Conservation (phyloP, 1,140 invertebrate species). For the Plutomurus gul region DNA sequence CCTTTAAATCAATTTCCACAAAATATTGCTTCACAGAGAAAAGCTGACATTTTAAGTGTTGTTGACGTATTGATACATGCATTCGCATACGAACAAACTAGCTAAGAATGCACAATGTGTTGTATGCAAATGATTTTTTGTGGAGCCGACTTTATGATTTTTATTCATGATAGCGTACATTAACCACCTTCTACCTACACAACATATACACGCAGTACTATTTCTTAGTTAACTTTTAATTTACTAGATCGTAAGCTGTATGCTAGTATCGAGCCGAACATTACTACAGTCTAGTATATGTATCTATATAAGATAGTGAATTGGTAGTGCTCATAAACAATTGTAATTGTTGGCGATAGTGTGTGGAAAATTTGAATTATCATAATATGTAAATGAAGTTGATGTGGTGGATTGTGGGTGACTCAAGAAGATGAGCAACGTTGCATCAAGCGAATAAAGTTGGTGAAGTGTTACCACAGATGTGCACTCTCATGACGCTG, state of each 20-base stretch:
- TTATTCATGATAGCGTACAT: background rate
- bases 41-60: slow-evolving; percentile 29
- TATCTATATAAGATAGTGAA: background rate
- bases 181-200: background rate
- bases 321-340: slow-evolving; percentile 5
- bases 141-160: slow-evolving; percentile 9
- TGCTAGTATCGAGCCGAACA: background rate
- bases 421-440: background rate
- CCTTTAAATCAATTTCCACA: slow-evolving; percentile 1
- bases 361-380: slow-evolving; percentile 4
- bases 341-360: background rate
- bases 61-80: slow-evolving; percentile 23
- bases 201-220: background rate
- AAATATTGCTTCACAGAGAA: slow-evolving; percentile 17
- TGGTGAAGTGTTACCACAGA: too few relatives aligned
- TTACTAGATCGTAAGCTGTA: background rate
- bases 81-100: background rate
- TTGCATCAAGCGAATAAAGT: background rate
- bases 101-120: background rate
- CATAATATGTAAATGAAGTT: slow-evolving; percentile 3
- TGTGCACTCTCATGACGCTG: too few relatives aligned
- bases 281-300: background rate
- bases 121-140: background rate
- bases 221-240: background rate
- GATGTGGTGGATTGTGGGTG: background rate